Evolutionary conservation across 2,888 invertebrate genomes (phyloP).

Genomic region (Apoderus coryli): DNA sequence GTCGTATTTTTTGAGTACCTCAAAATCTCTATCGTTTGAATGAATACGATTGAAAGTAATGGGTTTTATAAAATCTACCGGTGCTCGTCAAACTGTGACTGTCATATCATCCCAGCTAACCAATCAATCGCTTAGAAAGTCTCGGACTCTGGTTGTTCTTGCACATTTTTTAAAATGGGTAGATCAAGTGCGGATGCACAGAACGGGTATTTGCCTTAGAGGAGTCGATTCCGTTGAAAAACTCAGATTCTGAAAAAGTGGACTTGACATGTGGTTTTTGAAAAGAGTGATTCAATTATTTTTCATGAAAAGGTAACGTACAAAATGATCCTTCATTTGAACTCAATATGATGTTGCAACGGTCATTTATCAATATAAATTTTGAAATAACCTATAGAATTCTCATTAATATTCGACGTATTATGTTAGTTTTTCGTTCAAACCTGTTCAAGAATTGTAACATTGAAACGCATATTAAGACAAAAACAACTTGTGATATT

Average conservation of each 20-base stretch:
- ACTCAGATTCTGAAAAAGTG: conserved; percentile 5
- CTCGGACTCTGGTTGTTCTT: conserved; percentile 1
- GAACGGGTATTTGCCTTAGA: conserved; percentile 2
- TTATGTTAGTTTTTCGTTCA: too few relatives aligned
- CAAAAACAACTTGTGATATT: too few relatives aligned
- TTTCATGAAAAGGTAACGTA: too few relatives aligned
- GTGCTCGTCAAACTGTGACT: conserved; percentile 3
- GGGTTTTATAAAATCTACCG: conserved; percentile 4
- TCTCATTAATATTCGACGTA: too few relatives aligned
- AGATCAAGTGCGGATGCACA: conserved; percentile 3
- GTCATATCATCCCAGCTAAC: conserved; percentile 1
- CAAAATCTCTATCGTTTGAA: conserved; percentile 7
- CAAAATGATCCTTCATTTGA: too few relatives aligned
- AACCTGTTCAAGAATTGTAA: too few relatives aligned
- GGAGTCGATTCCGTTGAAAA: conserved; percentile 5
- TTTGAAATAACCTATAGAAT: too few relatives aligned
- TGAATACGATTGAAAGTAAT: conserved; percentile 5
- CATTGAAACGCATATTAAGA: too few relatives aligned
- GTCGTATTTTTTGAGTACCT: conserved; percentile 6
- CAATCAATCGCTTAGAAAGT: conserved; percentile 2
- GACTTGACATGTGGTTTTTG: conserved; percentile 11
- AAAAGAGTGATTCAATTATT: conserved; percentile 11
- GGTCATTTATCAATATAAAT: too few relatives aligned
- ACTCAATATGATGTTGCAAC: too few relatives aligned
- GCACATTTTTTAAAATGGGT: background rate